Base-by-base conservation (phyloP, 2,113 vertebrate genomes). In the Oryctolagus cuniculus region DNA sequence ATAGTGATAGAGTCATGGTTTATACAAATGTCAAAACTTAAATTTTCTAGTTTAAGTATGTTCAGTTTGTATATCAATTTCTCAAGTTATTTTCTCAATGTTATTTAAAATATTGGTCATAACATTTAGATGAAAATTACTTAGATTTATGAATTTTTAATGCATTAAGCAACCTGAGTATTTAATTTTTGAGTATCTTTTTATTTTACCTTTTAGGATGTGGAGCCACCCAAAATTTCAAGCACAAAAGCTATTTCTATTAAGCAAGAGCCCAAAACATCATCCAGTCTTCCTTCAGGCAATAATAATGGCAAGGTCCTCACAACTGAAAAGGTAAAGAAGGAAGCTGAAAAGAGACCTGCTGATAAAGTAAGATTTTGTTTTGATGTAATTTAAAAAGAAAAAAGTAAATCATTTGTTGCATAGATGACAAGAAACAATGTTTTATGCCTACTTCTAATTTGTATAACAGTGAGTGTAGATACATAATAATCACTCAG, bases 271-370 rank as follows among this genome's bases (percentile, higher is more conserved):
- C 98, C 99, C 64, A 99, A 99, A 98, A 97, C 98, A 12, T 96
- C 98, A 53, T 98, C 98, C 9, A 98, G 96, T 96, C 98, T 99
- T 67, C 98, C 99, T 61, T 98, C 98, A 92, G 98, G 98, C 93
- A 99, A 97, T 95, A 99, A 98, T 96, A 99, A 99, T 92, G 98
- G 99, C 96, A 99, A 99, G 94, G 98, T 98, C 70, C 93, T 98
- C 91, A 89, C 97, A 78, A 97, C 98, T 9, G 99, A 99, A 95
- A 99, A 99, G 93, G 98, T 98, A 95, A 99, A 99, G 98, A 99
- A 99, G 94, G 99, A 99, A 75, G 95, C 69, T 25, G 99, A 99
- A 95, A 99, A 99, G 97, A 99, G 99, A 93, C 97, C 99, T n/a
- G 86, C 98, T 74, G 99, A 99, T 96, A 99, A 99, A 98, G 99